Conservation (phyloP, 2,797 vertebrate species). For the Aeoliscus strigatus region DNA sequence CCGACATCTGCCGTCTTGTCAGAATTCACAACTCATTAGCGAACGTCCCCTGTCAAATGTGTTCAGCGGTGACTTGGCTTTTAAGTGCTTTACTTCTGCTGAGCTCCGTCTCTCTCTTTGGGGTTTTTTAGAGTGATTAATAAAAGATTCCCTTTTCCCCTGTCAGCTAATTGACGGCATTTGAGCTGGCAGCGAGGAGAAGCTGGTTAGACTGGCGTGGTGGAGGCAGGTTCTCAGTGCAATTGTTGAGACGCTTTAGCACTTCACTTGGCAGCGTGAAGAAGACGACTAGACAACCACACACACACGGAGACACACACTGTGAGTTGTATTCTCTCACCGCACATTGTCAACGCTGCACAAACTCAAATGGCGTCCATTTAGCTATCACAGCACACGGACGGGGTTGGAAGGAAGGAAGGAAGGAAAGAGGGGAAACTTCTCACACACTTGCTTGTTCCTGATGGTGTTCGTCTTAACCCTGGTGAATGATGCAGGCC, state of each 20-base stretch:
- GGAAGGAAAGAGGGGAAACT: constrained; percentile 44
- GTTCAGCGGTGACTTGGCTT: constrained; percentile 36
- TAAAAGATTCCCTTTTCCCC: constrained; percentile 62
- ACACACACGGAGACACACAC: constrained; percentile 4
- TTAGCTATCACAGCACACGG: constrained; percentile 39
- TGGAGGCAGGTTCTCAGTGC: constrained; percentile 37
- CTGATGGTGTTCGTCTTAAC: constrained; percentile 56
- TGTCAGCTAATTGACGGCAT: constrained; percentile 64
- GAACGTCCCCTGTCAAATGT: constrained; percentile 42
- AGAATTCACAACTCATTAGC: constrained; percentile 52
- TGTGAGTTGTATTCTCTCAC: constrained; percentile 5
- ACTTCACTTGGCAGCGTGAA: constrained; percentile 23
- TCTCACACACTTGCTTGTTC: constrained; percentile 45
- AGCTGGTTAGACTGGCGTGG: constrained; percentile 24
- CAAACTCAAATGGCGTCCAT: constrained; percentile 35
- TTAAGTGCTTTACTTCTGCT: constrained; percentile 65
- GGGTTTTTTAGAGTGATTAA: constrained; percentile 65
- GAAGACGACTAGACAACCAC: constrained; percentile 29
- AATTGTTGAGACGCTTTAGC: constrained; percentile 30
- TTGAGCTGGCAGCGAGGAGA: constrained; percentile 57
- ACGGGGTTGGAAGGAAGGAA: constrained; percentile 9
- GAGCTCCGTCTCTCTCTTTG: constrained; percentile 54
- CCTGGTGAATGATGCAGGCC: constrained; percentile 69
- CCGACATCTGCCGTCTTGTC: constrained; percentile 39
- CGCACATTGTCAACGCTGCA: constrained; percentile 11